Conservation (phyloP, 2,888 invertebrate species). For the Ctenicera cuprea region DNA sequence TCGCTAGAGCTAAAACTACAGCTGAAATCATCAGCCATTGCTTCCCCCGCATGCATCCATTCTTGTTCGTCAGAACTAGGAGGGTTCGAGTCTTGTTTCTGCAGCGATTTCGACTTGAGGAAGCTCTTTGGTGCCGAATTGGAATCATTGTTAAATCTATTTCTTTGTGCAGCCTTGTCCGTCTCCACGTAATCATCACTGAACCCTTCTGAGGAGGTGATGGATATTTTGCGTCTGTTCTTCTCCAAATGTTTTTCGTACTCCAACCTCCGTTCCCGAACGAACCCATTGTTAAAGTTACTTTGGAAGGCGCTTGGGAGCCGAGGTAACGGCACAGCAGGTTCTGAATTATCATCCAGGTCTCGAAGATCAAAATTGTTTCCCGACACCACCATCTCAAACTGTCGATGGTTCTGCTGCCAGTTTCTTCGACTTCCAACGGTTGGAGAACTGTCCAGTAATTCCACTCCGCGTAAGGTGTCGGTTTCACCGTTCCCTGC, state of each 20-base stretch:
- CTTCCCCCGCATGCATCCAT: conserved; percentile 79
- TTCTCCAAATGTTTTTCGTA: conserved; percentile 74
- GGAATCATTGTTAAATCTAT: conserved; percentile 26
- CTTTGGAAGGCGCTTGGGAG: conserved; percentile 74
- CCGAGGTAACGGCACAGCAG: conserved; percentile 79
- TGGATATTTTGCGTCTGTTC: conserved; percentile 64
- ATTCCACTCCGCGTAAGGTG: conserved; percentile 65
- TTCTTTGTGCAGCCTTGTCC: conserved; percentile 70
- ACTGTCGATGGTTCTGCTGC: conserved; percentile 78
- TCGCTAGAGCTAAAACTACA: conserved; percentile 75
- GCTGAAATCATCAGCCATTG: conserved; percentile 79
- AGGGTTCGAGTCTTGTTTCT: conserved; percentile 67
- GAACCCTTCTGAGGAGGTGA: conserved; percentile 69
- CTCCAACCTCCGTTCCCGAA: conserved; percentile 73
- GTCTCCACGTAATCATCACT: conserved; percentile 64
- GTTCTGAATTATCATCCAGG: conserved; percentile 77
- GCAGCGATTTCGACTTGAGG: conserved; percentile 62
- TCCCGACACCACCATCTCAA: conserved; percentile 84
- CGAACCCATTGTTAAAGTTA: conserved; percentile 71
- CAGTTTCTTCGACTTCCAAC: conserved; percentile 23
- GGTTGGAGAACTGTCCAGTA: conserved; percentile 68
- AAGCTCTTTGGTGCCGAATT: conserved; percentile 62
- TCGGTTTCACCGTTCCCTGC: conserved; percentile 58
- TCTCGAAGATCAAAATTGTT: conserved; percentile 87
- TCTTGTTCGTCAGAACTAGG: conserved; percentile 75